Evolutionary conservation across 2,113 vertebrate species (phyloP).

Genomic region (Mesembrinibis cayennensis): DNA sequence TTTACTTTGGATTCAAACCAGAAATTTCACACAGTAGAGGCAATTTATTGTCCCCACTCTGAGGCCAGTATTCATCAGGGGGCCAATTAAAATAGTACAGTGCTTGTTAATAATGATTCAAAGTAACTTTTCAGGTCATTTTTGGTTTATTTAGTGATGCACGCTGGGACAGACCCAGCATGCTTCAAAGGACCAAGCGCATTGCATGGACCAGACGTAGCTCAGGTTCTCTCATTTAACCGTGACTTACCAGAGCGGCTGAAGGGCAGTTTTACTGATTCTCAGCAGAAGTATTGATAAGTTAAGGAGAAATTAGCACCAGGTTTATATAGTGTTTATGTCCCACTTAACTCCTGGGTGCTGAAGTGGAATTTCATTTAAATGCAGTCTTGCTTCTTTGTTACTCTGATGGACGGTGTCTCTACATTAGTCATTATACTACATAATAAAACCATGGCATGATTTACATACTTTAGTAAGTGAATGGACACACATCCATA

Average conservation of each 20-base stretch:
- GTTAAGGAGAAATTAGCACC: not conserved
- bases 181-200: not conserved
- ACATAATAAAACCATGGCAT: not conserved
- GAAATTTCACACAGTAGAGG: not conserved
- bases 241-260: not conserved
- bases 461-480: not conserved
- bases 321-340: not conserved
- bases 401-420: not conserved
- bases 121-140: not conserved
- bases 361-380: not conserved
- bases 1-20: not conserved
- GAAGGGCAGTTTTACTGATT: not conserved
- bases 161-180: not conserved
- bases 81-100: conserved; percentile 39
- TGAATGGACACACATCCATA: not conserved
- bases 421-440: not conserved
- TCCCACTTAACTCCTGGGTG: not conserved
- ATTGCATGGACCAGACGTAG: rapidly evolving
- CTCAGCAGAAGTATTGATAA: not conserved
- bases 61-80: not conserved
- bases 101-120: conserved; percentile 20
- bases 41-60: not conserved
- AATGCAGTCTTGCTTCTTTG: not conserved
- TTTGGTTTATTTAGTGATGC: not conserved
- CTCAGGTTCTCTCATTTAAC: not conserved